Conservation (phyloP, 2,888 invertebrate species). For the Tubulanus polymorphus region DNA sequence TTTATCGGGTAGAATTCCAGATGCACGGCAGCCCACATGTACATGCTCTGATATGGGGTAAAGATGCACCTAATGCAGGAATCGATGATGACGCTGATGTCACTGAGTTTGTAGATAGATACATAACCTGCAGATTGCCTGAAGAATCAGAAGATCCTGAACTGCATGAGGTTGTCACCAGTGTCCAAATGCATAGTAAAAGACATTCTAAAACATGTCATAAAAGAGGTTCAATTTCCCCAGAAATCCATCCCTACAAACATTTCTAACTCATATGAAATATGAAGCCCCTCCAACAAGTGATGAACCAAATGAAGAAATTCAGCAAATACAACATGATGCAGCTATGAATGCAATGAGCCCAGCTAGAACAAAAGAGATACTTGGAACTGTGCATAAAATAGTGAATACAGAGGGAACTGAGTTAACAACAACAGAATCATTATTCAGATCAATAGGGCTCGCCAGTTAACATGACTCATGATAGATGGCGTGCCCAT, state of each 20-base stretch:
- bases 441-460: too few relatives aligned
- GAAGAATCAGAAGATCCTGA: constrained; percentile 16
- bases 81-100: constrained; percentile 14
- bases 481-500: too few relatives aligned
- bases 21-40: constrained; percentile 21
- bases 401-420: too few relatives aligned
- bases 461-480: too few relatives aligned
- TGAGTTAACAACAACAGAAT: too few relatives aligned
- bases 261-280: too few relatives aligned
- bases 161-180: constrained; percentile 18
- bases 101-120: constrained; percentile 17
- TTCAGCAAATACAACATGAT: too few relatives aligned
- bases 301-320: too few relatives aligned
- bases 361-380: too few relatives aligned
- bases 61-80: constrained; percentile 18
- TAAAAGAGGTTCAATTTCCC: constrained; percentile 14
- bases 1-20: constrained; percentile 20
- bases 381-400: too few relatives aligned
- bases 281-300: too few relatives aligned
- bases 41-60: constrained; percentile 19
- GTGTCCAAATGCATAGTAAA: constrained; percentile 18
- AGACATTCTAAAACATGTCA: constrained; percentile 17
- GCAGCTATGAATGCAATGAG: too few relatives aligned
- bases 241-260: constrained; percentile 11
- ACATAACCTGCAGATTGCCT: constrained; percentile 16